Evolutionary conservation across 2,888 invertebrate genomes (phyloP).

Genomic region (Tanytarsus gracilentus): DNA sequence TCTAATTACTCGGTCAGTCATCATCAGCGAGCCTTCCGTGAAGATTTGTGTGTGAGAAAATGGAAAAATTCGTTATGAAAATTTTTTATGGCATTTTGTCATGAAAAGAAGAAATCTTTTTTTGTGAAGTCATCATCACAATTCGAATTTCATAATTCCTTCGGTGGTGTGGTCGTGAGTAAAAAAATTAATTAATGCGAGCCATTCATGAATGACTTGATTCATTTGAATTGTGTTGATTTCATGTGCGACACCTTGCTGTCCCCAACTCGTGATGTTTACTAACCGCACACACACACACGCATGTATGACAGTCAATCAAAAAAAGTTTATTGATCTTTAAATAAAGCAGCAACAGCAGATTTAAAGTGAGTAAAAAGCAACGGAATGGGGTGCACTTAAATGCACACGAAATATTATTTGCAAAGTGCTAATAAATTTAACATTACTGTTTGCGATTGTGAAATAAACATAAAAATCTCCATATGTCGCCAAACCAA

Average conservation of each 20-base stretch:
- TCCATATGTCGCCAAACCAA: too few species aligned
- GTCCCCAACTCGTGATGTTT: not conserved
- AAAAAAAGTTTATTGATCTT: not conserved
- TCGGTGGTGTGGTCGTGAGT: not conserved
- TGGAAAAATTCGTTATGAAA: not conserved
- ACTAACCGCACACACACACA: not conserved
- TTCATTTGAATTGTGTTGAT: too few species aligned
- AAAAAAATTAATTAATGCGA: too few species aligned
- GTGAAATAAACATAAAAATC: too few species aligned
- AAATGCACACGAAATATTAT: too few species aligned
- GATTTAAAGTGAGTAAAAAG: not conserved
- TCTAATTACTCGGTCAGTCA: constrained; percentile 19
- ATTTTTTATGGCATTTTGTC: constrained; percentile 11
- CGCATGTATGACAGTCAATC: not conserved
- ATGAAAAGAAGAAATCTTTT: constrained; percentile 1
- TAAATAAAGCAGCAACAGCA: not conserved
- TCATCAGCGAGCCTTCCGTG: constrained; percentile 1
- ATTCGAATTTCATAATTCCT: not conserved
- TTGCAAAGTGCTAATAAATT: too few species aligned
- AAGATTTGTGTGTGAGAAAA: not conserved
- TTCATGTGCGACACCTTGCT: not conserved
- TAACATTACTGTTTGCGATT: too few species aligned
- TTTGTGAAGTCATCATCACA: not conserved
- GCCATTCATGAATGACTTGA: too few species aligned
- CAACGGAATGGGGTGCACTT: too few species aligned